Conservation (phyloP, 2,888 invertebrate genomes). For the Agelastica alni region DNA sequence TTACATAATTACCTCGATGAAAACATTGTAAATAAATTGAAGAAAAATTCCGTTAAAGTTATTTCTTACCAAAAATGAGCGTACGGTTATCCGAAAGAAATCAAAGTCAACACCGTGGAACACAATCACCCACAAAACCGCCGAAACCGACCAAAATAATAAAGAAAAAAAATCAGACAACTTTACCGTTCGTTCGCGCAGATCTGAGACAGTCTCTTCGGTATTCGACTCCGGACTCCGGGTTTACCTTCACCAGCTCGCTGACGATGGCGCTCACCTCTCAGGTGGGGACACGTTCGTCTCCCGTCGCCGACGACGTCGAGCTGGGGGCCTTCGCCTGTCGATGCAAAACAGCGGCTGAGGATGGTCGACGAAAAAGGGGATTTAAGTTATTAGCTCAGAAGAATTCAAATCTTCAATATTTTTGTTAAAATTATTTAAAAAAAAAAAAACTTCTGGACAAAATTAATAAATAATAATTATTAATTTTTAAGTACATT, state of each 20-base stretch:
- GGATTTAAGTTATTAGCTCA: too few species aligned
- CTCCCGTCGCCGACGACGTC: not conserved
- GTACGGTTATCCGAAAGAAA: not conserved
- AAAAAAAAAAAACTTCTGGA: too few species aligned
- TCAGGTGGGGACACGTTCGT: conserved; percentile 21
- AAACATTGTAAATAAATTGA: too few species aligned
- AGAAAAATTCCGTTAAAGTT: too few species aligned
- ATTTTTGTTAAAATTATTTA: too few species aligned
- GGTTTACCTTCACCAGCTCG: conserved; percentile 5
- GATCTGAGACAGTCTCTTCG: conserved; percentile 5
- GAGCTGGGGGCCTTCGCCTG: not conserved
- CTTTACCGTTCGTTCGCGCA: not conserved
- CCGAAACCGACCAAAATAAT: not conserved
- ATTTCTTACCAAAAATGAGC: not conserved
- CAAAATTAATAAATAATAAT: too few species aligned
- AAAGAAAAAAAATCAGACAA: too few species aligned
- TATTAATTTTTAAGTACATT: too few species aligned
- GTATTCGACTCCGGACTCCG: conserved; percentile 3
- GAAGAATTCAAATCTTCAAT: too few species aligned
- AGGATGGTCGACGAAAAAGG: not conserved
- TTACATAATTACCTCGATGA: too few species aligned
- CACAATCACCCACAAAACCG: conserved; percentile 2
- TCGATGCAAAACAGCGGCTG: not conserved
- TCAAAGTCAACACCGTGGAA: too few species aligned
- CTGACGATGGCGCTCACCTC: conserved; percentile 6